A percentile compares a stretch with the other conserved stretches of the same genome.
Evolutionary conservation across 2,797 vertebrate species (phyloP).

Genomic region (Danio albolineatus): DNA sequence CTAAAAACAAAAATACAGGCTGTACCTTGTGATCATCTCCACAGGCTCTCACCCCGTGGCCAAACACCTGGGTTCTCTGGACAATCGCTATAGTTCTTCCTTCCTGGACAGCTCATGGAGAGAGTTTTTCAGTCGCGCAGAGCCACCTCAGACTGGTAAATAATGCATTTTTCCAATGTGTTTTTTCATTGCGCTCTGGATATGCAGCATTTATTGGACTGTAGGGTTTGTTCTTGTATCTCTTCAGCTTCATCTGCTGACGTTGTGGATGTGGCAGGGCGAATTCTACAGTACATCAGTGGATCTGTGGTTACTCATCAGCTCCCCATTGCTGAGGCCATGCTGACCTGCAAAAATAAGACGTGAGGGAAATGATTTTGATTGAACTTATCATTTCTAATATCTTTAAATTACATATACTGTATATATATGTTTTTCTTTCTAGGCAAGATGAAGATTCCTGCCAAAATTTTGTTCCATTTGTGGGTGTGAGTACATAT

Average conservation of each 20-base stretch:
- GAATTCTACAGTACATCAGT: slow-evolving; percentile 81
- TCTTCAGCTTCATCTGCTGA: slow-evolving; percentile 68
- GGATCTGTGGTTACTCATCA: slow-evolving; percentile 84
- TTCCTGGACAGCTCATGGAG: slow-evolving; percentile 85
- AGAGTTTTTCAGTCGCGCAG: slow-evolving; percentile 83
- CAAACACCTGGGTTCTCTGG: slow-evolving; percentile 84
- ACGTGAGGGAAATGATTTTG: slow-evolving; percentile 72
- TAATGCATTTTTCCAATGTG: background rate
- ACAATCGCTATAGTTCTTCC: slow-evolving; percentile 81
- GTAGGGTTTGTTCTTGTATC: background rate
- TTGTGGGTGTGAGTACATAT: slow-evolving; percentile 80
- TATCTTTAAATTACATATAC: background rate
- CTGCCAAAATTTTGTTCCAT: slow-evolving; percentile 83
- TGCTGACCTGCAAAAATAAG: slow-evolving; percentile 88
- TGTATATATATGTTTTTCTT: slow-evolving; percentile 20
- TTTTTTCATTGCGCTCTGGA: background rate
- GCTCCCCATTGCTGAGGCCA: slow-evolving; percentile 87
- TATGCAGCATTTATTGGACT: background rate
- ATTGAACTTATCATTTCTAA: background rate
- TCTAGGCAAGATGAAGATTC: slow-evolving; percentile 80
- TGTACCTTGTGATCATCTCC: background rate
- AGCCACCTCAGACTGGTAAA: slow-evolving; percentile 78
- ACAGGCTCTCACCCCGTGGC: slow-evolving; percentile 84
- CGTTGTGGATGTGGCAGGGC: slow-evolving; percentile 80
- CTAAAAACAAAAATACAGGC: background rate